phyloP scores from a whole-genome alignment of 2,888 invertebrate genomes.

The Eutolmus rufibarbis region DNA sequence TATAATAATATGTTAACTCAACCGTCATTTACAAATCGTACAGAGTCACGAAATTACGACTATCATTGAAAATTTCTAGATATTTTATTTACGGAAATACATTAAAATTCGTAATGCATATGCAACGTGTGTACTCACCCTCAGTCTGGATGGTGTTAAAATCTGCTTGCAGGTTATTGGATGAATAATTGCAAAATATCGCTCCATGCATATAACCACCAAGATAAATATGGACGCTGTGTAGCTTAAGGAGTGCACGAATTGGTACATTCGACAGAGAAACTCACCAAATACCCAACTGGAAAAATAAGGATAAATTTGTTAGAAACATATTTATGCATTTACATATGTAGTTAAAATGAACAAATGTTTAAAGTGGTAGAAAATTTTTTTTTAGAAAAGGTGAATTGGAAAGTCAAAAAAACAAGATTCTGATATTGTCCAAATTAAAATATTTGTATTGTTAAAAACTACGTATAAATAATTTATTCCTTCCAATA shows the following conservation, averaged over 20 bases:
- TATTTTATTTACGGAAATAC: neutral
- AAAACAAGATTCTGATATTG: no score
- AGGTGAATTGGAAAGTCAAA: no score
- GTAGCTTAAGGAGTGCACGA: conserved; percentile 86
- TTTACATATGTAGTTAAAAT: neutral
- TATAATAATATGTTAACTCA: neutral
- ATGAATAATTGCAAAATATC: conserved; percentile 86
- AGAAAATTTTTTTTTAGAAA: no score
- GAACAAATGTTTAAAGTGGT: neutral
- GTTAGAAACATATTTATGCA: neutral
- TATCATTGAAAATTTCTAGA: neutral
- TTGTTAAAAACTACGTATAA: no score
- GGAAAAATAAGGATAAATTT: conserved; percentile 57
- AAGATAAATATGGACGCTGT: conserved; percentile 89
- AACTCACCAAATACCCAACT: conserved; percentile 86
- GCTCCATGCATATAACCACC: conserved; percentile 85
- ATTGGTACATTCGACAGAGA: conserved; percentile 90
- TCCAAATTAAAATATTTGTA: no score
- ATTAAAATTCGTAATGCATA: neutral
- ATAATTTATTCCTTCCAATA: no score
- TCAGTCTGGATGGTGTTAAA: conserved; percentile 76
- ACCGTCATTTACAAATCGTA: neutral
- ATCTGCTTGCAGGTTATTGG: conserved; percentile 86
- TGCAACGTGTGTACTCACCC: conserved; percentile 66
- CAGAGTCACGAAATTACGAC: neutral